A percentile compares a stretch with the other conserved stretches of the same genome.
These are phyloP conservation scores for Upupa epops DNA, from an alignment of 2,113 vertebrate genomes.

Conservation along the genomic window DNA sequence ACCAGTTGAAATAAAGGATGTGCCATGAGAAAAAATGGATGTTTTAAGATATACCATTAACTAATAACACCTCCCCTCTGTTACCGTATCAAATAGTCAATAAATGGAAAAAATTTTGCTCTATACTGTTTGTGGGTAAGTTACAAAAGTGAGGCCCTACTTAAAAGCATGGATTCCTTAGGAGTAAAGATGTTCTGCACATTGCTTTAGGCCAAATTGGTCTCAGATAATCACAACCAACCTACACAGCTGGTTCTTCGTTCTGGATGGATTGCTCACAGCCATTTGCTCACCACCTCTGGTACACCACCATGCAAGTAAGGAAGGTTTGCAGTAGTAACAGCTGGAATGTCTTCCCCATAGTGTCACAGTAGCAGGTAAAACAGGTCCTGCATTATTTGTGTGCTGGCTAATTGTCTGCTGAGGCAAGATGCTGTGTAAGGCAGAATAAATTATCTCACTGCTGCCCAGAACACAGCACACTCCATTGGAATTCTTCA, in stretches of 20 bases:
- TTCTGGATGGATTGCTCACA: background rate
- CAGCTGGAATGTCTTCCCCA: background rate
- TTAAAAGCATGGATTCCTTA: background rate
- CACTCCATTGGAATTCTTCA: background rate
- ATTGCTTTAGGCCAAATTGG: background rate
- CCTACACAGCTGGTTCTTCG: constrained; percentile 18
- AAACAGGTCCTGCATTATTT: background rate
- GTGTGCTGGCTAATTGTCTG: background rate
- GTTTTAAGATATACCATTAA: background rate
- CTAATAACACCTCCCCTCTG: background rate
- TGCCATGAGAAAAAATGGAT: background rate
- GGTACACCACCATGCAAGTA: background rate
- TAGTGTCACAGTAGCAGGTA: background rate
- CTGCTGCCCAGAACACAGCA: background rate
- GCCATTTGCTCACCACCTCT: background rate
- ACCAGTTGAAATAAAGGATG: background rate
- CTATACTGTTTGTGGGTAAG: background rate
- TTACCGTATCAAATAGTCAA: background rate
- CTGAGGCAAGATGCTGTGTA: background rate
- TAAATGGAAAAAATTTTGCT: background rate
- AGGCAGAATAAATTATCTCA: background rate
- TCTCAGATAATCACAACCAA: background rate
- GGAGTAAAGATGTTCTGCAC: background rate
- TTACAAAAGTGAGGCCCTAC: background rate
- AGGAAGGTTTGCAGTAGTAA: background rate